Percentiles rank a stretch among this genome's conserved stretches.
These are phyloP conservation scores for Sarotherodon lohbergeri DNA, from an alignment of 2,113 vertebrate genomes.

Conservation along the genomic window DNA sequence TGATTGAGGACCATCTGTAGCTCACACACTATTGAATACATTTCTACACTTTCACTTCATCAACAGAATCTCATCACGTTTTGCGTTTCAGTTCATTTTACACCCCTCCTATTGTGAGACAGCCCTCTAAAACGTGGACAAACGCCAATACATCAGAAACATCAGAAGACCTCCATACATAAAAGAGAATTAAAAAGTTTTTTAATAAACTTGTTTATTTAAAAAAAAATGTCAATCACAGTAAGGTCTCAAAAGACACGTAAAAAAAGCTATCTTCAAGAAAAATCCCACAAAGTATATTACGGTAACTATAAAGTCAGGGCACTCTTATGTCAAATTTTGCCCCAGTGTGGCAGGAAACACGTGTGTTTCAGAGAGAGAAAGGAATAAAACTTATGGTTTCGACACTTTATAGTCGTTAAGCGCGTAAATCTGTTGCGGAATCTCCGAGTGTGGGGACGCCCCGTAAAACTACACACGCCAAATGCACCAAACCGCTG, in stretches of 20 bases:
- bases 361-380: background rate
- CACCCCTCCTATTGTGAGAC: background rate
- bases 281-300: background rate
- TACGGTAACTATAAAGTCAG: background rate
- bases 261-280: background rate
- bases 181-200: background rate
- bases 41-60: slow-evolving; percentile 4
- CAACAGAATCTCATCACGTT: background rate
- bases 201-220: background rate
- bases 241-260: background rate
- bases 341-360: background rate
- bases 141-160: background rate
- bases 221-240: background rate
- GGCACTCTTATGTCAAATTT: background rate
- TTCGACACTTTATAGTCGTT: background rate
- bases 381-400: background rate
- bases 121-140: background rate
- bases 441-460: background rate
- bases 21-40: slow-evolving; percentile 2
- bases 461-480: background rate
- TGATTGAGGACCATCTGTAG: background rate
- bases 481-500: slow-evolving; percentile 46
- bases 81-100: background rate
- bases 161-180: background rate
- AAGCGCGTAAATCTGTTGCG: background rate